Conservation (phyloP, 1,140 invertebrate species). For the Anagrus nilaparvatae region DNA sequence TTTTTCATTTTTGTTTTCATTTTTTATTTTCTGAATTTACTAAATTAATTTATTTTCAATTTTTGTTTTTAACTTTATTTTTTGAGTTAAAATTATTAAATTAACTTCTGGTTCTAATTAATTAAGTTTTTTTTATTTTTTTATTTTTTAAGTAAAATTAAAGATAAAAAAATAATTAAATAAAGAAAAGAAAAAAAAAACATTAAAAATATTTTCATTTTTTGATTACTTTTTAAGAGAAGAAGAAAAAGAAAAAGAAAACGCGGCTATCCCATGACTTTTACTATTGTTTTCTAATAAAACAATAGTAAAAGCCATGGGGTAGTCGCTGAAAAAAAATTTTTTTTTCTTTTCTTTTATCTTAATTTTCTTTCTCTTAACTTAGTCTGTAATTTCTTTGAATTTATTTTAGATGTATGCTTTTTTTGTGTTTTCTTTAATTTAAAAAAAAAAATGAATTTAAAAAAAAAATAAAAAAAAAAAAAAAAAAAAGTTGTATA, state of each 20-base stretch:
- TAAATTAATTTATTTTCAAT: no score
- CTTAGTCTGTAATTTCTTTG: background rate
- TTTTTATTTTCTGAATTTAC: no score
- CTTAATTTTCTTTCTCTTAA: background rate
- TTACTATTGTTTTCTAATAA: no score
- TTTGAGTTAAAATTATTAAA: no score
- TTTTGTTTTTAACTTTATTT: no score
- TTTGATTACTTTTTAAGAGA: slow-evolving; percentile 9
- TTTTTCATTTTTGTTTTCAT: no score
- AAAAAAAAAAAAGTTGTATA: no score
- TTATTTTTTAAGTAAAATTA: slow-evolving; percentile 17
- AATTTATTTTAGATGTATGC: background rate
- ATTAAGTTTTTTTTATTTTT: background rate
- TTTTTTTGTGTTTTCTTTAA: no score
- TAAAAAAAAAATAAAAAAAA: no score
- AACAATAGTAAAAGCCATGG: slow-evolving; percentile 11
- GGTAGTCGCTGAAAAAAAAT: slow-evolving; percentile 19
- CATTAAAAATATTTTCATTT: slow-evolving; percentile 6
- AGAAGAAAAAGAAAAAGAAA: slow-evolving; percentile 1
- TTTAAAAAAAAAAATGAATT: no score
- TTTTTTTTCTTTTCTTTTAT: background rate
- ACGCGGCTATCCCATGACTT: slow-evolving; percentile 23
- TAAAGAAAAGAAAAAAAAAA: slow-evolving; percentile 9
- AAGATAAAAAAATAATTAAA: slow-evolving; percentile 12
- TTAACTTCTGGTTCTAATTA: no score